phyloP scores from a whole-genome alignment of 2,888 invertebrate species.

The Erebia palarica region DNA sequence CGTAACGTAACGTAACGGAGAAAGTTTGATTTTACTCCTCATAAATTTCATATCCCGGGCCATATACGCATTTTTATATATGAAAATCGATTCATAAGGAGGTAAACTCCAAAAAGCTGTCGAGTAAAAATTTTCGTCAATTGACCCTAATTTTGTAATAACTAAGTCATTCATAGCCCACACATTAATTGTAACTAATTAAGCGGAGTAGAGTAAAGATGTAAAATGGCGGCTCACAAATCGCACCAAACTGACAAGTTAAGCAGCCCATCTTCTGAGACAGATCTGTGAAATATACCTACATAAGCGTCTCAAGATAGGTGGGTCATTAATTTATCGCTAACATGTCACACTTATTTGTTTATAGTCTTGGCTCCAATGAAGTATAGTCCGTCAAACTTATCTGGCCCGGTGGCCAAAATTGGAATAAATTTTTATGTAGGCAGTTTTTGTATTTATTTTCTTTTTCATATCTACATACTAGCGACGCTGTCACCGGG shows the following conservation, averaged over 20 bases:
- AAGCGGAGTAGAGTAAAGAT: slow-evolving; percentile 78
- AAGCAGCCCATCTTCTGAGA: slow-evolving; percentile 77
- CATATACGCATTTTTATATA: too few relatives aligned
- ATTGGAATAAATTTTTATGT: too few relatives aligned
- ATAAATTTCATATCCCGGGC: too few relatives aligned
- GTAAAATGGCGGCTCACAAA: slow-evolving; percentile 79
- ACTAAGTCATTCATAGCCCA: slow-evolving; percentile 70
- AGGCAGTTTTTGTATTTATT: too few relatives aligned
- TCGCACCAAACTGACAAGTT: slow-evolving; percentile 76
- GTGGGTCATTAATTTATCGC: slow-evolving; percentile 73
- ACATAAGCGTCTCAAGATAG: slow-evolving; percentile 63
- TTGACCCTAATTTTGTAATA: slow-evolving; percentile 66
- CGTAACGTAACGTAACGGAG: too few relatives aligned
- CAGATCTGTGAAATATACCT: slow-evolving; percentile 74
- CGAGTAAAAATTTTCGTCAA: slow-evolving; percentile 35
- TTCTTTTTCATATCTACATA: too few relatives aligned
- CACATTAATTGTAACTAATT: slow-evolving; percentile 80
- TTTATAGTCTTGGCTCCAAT: slow-evolving; percentile 41
- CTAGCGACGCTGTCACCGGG: too few relatives aligned
- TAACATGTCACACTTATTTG: slow-evolving; percentile 77
- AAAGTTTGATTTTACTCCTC: too few relatives aligned
- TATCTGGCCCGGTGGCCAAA: too few relatives aligned
- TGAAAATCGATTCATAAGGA: too few relatives aligned
- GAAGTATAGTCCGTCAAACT: neutral
- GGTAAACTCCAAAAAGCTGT: too few relatives aligned